phyloP scores from a whole-genome alignment of 2,888 invertebrate species.

The Polymixis lichenea region DNA sequence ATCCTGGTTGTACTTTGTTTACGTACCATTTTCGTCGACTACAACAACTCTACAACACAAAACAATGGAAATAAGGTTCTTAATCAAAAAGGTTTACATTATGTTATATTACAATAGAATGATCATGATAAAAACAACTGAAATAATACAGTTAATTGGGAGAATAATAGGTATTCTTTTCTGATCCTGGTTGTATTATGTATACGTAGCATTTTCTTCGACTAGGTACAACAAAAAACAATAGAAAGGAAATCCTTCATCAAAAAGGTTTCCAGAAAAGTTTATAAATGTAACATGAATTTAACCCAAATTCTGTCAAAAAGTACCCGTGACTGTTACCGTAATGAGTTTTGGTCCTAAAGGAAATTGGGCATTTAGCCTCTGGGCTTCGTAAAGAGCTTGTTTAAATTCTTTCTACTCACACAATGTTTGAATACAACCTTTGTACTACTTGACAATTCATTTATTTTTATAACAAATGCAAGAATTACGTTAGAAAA shows the following conservation, averaged over 20 bases:
- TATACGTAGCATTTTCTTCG: background rate
- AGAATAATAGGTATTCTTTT: background rate
- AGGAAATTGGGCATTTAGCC: constrained; percentile 58
- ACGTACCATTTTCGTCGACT: too few relatives aligned
- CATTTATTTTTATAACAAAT: constrained; percentile 26
- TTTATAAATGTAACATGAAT: constrained; percentile 27
- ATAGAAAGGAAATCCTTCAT: constrained; percentile 32
- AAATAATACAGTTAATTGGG: background rate
- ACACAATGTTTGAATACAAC: constrained; percentile 42
- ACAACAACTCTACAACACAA: too few relatives aligned
- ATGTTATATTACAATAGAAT: too few relatives aligned
- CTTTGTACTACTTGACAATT: constrained; percentile 29
- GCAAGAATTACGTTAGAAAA: background rate
- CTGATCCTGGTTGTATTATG: background rate
- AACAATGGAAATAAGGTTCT: too few relatives aligned
- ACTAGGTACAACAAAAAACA: constrained; percentile 2
- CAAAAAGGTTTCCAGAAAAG: constrained; percentile 33
- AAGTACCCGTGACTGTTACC: constrained; percentile 24
- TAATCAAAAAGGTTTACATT: too few relatives aligned
- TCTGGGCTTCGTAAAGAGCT: constrained; percentile 27
- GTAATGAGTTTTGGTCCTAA: constrained; percentile 51
- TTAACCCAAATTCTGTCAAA: constrained; percentile 47
- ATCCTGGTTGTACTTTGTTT: too few relatives aligned
- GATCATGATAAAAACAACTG: too few relatives aligned
- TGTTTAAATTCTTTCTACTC: constrained; percentile 27